These are phyloP conservation scores for Prorops nasuta DNA, from an alignment of 1,140 invertebrate species.

Conservation along the genomic window DNA sequence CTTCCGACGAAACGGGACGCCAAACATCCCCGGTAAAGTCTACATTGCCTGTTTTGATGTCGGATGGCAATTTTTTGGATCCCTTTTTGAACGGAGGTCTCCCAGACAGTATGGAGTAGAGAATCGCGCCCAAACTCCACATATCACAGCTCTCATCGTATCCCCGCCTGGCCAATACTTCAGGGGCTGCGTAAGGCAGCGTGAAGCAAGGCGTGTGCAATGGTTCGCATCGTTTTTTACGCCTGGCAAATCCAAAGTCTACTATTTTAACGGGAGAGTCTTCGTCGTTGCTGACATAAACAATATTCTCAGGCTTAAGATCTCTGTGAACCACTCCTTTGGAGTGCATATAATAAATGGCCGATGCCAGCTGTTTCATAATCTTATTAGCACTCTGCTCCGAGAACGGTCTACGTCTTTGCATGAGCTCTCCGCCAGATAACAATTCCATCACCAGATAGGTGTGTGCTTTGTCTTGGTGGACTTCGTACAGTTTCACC, in stretches of 20 bases:
- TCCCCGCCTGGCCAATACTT: constrained; percentile 69
- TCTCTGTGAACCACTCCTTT: constrained; percentile 83
- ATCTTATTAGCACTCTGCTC: constrained; percentile 69
- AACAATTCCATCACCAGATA: constrained; percentile 88
- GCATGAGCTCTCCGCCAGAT: constrained; percentile 83
- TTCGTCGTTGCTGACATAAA: constrained; percentile 66
- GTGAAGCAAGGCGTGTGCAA: constrained; percentile 85
- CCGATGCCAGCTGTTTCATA: constrained; percentile 76
- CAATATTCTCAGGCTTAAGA: constrained; percentile 87
- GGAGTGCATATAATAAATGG: constrained; percentile 79
- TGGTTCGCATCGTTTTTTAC: constrained; percentile 64
- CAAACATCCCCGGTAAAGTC: constrained; percentile 71
- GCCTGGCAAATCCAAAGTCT: constrained; percentile 87
- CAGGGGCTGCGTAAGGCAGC: constrained; percentile 87
- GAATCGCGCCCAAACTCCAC: constrained; percentile 88
- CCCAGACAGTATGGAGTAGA: constrained; percentile 88
- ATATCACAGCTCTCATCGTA: constrained; percentile 90
- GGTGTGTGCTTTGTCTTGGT: constrained; percentile 76
- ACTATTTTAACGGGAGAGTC: constrained; percentile 78
- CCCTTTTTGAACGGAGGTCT: constrained; percentile 75
- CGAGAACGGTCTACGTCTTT: constrained; percentile 67
- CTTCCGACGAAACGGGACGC: constrained; percentile 70
- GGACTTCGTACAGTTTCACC: constrained; percentile 80
- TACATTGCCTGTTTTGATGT: constrained; percentile 77
- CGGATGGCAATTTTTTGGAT: constrained; percentile 73